Percentiles rank a stretch among this genome's conserved stretches.
These are phyloP conservation scores for Eleginops maclovinus DNA, from an alignment of 2,113 vertebrate genomes.

Conservation along the genomic window DNA sequence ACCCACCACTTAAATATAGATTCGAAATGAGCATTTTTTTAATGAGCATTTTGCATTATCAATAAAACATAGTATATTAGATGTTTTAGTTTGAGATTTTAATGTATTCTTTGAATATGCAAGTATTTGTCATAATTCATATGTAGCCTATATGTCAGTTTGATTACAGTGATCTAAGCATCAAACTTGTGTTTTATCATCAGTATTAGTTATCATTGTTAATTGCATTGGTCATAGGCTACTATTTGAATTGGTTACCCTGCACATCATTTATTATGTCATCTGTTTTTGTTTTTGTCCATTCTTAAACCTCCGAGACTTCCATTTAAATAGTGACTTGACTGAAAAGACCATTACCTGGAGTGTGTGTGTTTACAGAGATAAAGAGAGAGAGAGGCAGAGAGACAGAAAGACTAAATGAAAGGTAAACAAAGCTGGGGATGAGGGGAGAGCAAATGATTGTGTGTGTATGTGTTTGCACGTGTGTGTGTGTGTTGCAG, in stretches of 20 bases:
- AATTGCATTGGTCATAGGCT: conserved; percentile 14
- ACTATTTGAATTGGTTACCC: conserved; percentile 1
- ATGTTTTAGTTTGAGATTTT: neutral
- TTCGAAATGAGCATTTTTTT: neutral
- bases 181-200: neutral
- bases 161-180: neutral
- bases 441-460: conserved; percentile 64
- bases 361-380: conserved; percentile 70
- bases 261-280: conserved; percentile 40
- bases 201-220: neutral
- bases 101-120: neutral
- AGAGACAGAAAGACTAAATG: conserved; percentile 52
- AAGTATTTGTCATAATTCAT: neutral
- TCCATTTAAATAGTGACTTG: conserved; percentile 65
- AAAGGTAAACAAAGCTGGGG: conserved; percentile 73
- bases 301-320: conserved; percentile 43
- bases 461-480: conserved; percentile 42
- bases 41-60: neutral
- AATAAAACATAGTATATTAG: neutral
- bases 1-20: conserved; percentile 12
- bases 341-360: conserved; percentile 70
- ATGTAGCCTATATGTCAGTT: no score
- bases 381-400: conserved; percentile 50
- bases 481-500: conserved; percentile 54
- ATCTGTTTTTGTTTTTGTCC: conserved; percentile 39